Evolutionary conservation across 2,888 invertebrate species (phyloP).

Genomic region (Spilosoma lubricipeda): DNA sequence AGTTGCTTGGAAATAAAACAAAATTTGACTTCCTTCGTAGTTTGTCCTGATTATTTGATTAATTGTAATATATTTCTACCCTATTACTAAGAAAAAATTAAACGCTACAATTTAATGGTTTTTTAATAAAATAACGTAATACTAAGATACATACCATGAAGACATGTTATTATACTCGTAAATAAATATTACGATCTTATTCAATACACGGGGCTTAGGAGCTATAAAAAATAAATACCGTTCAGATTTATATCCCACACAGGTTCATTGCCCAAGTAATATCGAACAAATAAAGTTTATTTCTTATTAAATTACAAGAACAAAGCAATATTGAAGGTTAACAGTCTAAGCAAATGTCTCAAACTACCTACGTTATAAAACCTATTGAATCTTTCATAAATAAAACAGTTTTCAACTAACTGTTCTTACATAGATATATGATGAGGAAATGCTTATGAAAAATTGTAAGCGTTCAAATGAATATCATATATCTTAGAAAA

Average conservation of each 20-base stretch:
- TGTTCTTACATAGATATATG: no score
- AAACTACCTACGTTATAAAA: neutral
- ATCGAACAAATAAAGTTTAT: neutral
- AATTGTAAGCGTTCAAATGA: no score
- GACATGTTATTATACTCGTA: neutral
- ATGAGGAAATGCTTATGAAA: no score
- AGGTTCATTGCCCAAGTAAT: neutral
- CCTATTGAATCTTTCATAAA: neutral
- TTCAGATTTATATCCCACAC: constrained; percentile 9
- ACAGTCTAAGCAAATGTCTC: neutral
- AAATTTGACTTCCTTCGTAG: no score
- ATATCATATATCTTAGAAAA: neutral
- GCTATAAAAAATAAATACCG: constrained; percentile 2
- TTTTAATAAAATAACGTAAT: neutral
- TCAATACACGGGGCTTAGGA: neutral
- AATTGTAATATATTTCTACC: no score
- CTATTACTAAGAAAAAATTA: neutral
- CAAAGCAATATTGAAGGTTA: neutral
- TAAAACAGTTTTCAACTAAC: neutral
- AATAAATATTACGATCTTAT: constrained; percentile 3
- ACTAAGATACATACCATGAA: neutral
- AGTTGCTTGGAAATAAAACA: no score
- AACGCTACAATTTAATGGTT: neutral
- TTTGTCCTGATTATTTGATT: no score
- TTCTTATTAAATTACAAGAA: neutral